Evolutionary conservation across 2,888 invertebrate species (phyloP).

Genomic region (Thera britannica): DNA sequence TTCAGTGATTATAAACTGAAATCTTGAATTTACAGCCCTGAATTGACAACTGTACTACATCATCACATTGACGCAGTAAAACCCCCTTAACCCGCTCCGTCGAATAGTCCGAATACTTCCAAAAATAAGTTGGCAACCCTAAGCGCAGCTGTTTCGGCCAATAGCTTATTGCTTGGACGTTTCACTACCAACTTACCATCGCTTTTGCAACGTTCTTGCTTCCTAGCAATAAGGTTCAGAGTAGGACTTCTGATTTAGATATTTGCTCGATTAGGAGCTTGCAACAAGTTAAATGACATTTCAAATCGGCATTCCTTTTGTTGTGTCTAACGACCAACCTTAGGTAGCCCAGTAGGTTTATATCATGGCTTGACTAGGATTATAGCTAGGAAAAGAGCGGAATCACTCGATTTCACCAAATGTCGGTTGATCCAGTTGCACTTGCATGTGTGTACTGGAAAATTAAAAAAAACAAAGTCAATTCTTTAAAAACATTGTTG

Average conservation of each 20-base stretch:
- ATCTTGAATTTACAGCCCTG: conserved; percentile 11
- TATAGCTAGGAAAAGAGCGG: not conserved
- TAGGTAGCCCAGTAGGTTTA: not conserved
- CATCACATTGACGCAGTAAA: conserved; percentile 56
- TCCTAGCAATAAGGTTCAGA: conserved; percentile 29
- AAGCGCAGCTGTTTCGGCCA: conserved; percentile 74
- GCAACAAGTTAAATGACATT: not conserved
- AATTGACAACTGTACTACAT: conserved; percentile 37
- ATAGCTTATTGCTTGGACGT: conserved; percentile 77
- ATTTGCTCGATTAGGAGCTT: conserved; percentile 14
- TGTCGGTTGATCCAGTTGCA: too few species aligned
- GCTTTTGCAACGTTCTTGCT: conserved; percentile 12
- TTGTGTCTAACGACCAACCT: not conserved
- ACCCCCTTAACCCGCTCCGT: conserved; percentile 58
- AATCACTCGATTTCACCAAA: too few species aligned
- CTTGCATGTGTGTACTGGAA: too few species aligned
- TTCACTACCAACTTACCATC: conserved; percentile 31
- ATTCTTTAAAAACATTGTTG: too few species aligned
- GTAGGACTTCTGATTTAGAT: conserved; percentile 6
- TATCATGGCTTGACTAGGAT: not conserved
- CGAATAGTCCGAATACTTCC: conserved; percentile 73
- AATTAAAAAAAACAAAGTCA: too few species aligned
- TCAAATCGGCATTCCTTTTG: not conserved
- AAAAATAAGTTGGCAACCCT: conserved; percentile 80
- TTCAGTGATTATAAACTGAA: too few species aligned